Percentiles rank a stretch among this genome's conserved stretches.
These are phyloP conservation scores for Bubalus kerabau DNA, from an alignment of 2,113 vertebrate species.

Conservation along the genomic window DNA sequence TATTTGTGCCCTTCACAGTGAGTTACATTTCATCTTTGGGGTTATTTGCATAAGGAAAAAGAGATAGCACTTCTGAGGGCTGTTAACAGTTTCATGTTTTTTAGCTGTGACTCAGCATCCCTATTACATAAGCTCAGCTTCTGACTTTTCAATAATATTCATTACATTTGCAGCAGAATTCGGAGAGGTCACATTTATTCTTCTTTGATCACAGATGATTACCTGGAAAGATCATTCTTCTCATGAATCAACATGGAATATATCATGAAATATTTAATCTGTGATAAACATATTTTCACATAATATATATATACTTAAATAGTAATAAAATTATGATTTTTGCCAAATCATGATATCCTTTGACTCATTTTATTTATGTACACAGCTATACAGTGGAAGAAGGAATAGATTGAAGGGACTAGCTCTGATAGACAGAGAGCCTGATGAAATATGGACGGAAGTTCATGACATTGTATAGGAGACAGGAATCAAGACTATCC, in stretches of 20 bases:
- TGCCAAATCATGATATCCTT: neutral
- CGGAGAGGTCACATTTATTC: neutral
- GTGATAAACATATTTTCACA: neutral
- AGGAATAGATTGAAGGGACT: neutral
- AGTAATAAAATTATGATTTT: neutral
- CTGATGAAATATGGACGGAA: neutral
- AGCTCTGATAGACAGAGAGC: neutral
- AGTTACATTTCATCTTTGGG: constrained; percentile 55
- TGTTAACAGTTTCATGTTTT: constrained; percentile 44
- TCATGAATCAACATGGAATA: neutral
- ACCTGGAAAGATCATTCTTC: neutral
- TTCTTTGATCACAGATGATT: neutral
- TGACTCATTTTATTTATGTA: neutral
- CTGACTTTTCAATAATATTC: constrained; percentile 18
- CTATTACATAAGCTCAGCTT: neutral
- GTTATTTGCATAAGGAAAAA: constrained; percentile 44
- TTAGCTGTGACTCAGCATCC: neutral
- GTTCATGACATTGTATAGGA: neutral
- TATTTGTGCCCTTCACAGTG: constrained; percentile 62
- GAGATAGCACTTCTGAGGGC: constrained; percentile 14
- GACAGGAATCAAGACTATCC: neutral
- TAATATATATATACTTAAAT: neutral
- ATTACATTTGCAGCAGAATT: constrained; percentile 5
- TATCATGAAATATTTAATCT: neutral
- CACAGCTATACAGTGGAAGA: neutral